Conservation (phyloP, 2,888 invertebrate genomes). For the Megastigmus dorsalis region DNA sequence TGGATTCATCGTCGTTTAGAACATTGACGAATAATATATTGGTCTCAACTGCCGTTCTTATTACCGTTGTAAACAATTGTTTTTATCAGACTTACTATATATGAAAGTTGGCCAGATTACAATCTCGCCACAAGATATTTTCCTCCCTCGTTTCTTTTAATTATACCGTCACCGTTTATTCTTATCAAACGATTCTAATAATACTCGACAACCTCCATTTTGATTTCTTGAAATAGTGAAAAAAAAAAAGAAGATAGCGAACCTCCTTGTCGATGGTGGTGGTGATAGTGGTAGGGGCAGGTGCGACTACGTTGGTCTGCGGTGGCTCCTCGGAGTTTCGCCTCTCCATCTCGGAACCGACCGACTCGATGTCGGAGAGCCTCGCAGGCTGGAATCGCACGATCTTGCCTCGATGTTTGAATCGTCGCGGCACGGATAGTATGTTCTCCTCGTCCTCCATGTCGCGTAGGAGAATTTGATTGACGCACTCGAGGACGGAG, state of each 20-base stretch:
- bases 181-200: too few relatives aligned
- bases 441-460: conserved; percentile 76
- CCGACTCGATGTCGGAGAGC: conserved; percentile 72
- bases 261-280: conserved; percentile 22
- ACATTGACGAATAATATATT: too few relatives aligned
- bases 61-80: too few relatives aligned
- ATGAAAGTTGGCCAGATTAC: too few relatives aligned
- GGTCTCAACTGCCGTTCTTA: too few relatives aligned
- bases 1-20: too few relatives aligned
- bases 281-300: conserved; percentile 8
- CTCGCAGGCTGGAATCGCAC: conserved; percentile 71
- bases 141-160: too few relatives aligned
- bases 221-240: too few relatives aligned
- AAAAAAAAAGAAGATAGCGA: background rate
- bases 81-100: too few relatives aligned
- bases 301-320: conserved; percentile 39
- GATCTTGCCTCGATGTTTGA: conserved; percentile 71
- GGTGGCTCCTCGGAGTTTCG: conserved; percentile 69
- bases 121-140: too few relatives aligned
- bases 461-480: conserved; percentile 88
- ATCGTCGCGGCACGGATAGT: conserved; percentile 70
- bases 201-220: too few relatives aligned
- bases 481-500: conserved; percentile 90
- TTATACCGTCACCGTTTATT: too few relatives aligned
- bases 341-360: conserved; percentile 72